A percentile compares a stretch with the other conserved stretches of the same genome.
phyloP scores from a whole-genome alignment of 2,113 vertebrate species.

The Baryphthengus martii region DNA sequence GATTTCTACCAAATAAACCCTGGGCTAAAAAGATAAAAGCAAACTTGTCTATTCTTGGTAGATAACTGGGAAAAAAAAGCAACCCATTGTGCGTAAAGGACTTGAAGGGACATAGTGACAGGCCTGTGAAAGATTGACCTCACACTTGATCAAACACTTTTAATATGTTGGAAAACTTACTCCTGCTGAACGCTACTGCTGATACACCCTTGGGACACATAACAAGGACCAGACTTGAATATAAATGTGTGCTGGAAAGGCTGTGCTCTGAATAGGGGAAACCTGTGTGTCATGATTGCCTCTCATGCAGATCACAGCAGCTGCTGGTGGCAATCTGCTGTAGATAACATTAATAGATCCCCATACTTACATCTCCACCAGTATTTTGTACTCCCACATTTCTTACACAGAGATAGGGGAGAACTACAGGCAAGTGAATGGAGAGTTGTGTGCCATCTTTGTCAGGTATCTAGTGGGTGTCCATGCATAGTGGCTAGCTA shows the following conservation, averaged over 20 bases:
- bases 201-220: background rate
- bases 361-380: background rate
- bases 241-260: background rate
- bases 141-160: conserved; percentile 22
- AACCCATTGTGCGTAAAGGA: background rate
- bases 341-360: background rate
- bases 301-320: background rate
- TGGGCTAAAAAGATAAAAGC: background rate
- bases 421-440: background rate
- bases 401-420: background rate
- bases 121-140: background rate
- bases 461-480: background rate
- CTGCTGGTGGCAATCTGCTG: background rate
- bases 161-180: background rate
- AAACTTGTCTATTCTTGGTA: background rate
- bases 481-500: background rate
- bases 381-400: background rate
- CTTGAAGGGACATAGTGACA: background rate
- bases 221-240: background rate
- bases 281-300: background rate
- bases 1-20: background rate
- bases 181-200: background rate
- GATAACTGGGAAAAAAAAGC: background rate
- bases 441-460: background rate
- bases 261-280: background rate